These are phyloP conservation scores for Andricus curvator DNA, from an alignment of 2,888 invertebrate genomes.

Conservation along the genomic window DNA sequence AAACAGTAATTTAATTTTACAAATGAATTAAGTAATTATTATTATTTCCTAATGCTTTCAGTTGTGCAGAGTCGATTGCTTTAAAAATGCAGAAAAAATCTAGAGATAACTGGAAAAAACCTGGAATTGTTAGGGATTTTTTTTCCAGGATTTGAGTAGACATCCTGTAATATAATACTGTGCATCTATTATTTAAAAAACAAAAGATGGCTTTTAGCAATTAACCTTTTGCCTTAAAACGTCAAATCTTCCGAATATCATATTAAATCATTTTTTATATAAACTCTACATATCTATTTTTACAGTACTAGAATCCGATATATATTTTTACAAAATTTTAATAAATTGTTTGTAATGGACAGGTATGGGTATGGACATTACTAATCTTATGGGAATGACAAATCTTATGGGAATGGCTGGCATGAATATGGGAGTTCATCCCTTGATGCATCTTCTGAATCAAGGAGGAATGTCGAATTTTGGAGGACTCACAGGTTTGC, in stretches of 20 bases:
- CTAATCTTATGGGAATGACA: constrained; percentile 75
- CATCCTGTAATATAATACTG: background rate
- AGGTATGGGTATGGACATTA: constrained; percentile 74
- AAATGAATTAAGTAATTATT: too few species aligned
- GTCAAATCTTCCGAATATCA: background rate
- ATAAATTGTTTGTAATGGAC: background rate
- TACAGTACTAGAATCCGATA: background rate
- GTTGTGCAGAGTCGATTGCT: too few species aligned
- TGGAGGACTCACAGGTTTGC: constrained; percentile 73
- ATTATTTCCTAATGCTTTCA: too few species aligned
- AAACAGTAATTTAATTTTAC: too few species aligned
- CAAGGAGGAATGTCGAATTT: constrained; percentile 75
- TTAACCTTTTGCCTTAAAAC: background rate
- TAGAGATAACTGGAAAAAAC: too few species aligned
- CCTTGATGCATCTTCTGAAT: constrained; percentile 76
- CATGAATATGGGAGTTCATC: constrained; percentile 77
- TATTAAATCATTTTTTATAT: too few species aligned
- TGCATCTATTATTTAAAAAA: background rate
- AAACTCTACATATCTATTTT: background rate
- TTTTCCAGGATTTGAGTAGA: too few species aligned
- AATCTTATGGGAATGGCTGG: constrained; percentile 75
- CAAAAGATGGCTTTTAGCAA: background rate
- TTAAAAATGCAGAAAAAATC: too few species aligned
- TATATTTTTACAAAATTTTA: background rate
- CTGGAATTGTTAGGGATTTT: too few species aligned